A percentile compares a stretch with the other conserved stretches of the same genome.
phyloP scores from a whole-genome alignment of 2,113 vertebrate species.

The Trichomycterus rosablanca region DNA sequence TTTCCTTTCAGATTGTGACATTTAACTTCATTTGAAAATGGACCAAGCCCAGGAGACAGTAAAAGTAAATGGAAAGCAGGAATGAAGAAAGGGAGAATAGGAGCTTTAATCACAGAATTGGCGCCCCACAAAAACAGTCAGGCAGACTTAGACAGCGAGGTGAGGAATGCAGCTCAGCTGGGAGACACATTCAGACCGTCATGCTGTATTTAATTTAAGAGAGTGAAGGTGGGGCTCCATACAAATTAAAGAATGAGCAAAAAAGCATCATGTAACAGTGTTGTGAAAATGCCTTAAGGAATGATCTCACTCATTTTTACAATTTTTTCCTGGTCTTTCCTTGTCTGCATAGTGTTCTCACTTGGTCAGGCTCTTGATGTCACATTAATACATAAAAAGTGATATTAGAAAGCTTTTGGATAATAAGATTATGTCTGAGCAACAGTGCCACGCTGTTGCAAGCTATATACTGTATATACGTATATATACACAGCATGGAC shows the following conservation, averaged over 20 bases:
- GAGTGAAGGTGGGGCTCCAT: conserved; percentile 39
- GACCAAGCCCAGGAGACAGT: conserved; percentile 39
- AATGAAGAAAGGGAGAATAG: conserved; percentile 34
- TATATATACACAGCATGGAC: too few relatives aligned
- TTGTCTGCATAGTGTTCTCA: not conserved
- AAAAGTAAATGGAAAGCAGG: conserved; percentile 51
- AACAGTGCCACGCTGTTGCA: too few relatives aligned
- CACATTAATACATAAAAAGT: too few relatives aligned
- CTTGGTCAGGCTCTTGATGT: not conserved
- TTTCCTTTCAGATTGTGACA: conserved; percentile 48
- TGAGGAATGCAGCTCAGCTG: conserved; percentile 67
- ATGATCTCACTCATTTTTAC: conserved; percentile 9
- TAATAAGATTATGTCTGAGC: too few relatives aligned
- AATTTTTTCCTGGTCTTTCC: not conserved
- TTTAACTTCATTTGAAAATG: conserved; percentile 53
- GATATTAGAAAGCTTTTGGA: too few relatives aligned
- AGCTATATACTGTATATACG: too few relatives aligned
- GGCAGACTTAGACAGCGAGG: conserved; percentile 69
- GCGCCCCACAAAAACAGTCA: conserved; percentile 62
- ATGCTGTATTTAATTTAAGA: conserved; percentile 66
- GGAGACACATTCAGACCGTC: conserved; percentile 60
- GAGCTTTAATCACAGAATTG: conserved; percentile 70
- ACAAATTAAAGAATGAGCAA: conserved; percentile 48
- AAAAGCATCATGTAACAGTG: too few relatives aligned
- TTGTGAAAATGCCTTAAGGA: too few relatives aligned